Evolutionary conservation across 1,140 invertebrate species (phyloP).

Genomic region (Drosophila kurseongensis): DNA sequence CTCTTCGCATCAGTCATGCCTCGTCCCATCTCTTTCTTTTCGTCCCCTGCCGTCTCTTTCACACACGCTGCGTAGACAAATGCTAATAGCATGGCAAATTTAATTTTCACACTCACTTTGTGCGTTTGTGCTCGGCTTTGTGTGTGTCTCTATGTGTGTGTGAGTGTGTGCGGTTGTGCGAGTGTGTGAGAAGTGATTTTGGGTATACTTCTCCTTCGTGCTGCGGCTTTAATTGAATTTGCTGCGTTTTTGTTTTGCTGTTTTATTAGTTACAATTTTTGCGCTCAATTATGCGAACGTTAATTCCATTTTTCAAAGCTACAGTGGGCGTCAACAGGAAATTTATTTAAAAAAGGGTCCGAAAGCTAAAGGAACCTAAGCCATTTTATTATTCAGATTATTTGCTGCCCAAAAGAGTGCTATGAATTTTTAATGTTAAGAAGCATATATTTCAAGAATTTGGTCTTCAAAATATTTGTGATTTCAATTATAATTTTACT

Average conservation of each 20-base stretch:
- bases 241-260: constrained; percentile 25
- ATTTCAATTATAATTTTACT: too few species aligned
- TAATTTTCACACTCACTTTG: constrained; percentile 65
- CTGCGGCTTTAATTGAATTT: constrained; percentile 48
- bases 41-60: constrained; percentile 1
- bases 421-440: too few species aligned
- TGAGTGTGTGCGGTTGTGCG: constrained; percentile 4
- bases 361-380: too few species aligned
- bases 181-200: constrained; percentile 22
- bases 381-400: too few species aligned
- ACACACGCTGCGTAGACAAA: constrained; percentile 37
- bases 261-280: constrained; percentile 67
- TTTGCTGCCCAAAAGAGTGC: too few species aligned
- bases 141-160: neutral
- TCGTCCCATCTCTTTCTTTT: neutral
- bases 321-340: constrained; percentile 5
- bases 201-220: constrained; percentile 18
- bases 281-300: constrained; percentile 66
- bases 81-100: constrained; percentile 58
- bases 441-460: too few species aligned
- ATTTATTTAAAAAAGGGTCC: neutral
- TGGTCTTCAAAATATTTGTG: too few species aligned
- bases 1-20: constrained; percentile 18
- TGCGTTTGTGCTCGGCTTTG: constrained; percentile 17
- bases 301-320: constrained; percentile 55